phyloP scores from a whole-genome alignment of 2,797 vertebrate species.

The Chaetodon trifasciatus region DNA sequence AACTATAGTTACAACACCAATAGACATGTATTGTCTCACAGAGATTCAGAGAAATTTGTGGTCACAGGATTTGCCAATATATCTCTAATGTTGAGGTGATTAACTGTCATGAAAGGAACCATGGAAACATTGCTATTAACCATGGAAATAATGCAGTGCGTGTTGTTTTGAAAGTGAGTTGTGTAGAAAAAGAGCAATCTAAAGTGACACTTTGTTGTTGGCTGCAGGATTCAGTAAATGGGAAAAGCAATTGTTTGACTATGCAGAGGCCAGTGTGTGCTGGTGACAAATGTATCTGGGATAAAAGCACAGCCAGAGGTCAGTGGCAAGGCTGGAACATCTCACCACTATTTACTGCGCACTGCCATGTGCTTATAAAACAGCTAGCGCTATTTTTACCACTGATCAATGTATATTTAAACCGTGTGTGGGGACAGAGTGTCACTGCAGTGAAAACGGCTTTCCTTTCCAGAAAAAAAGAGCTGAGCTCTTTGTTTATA shows the following conservation, averaged over 20 bases:
- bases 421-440: constrained; percentile 19
- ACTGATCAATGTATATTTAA: constrained; percentile 76
- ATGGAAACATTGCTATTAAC: constrained; percentile 22
- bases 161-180: constrained; percentile 40
- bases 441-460: constrained; percentile 14
- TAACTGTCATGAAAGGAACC: constrained; percentile 6
- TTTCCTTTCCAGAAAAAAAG: constrained; percentile 37
- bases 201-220: constrained; percentile 24
- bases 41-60: constrained; percentile 22
- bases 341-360: constrained; percentile 50
- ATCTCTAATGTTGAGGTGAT: constrained; percentile 16
- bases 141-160: constrained; percentile 5
- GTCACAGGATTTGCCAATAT: constrained; percentile 32
- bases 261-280: constrained; percentile 34
- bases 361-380: constrained; percentile 64
- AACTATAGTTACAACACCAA: constrained; percentile 26
- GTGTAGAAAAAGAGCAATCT: constrained; percentile 30
- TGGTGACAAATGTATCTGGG: constrained; percentile 55
- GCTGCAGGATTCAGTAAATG: constrained; percentile 5
- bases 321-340: constrained; percentile 55
- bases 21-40: constrained; percentile 11
- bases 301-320: constrained; percentile 67
- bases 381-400: constrained; percentile 51
- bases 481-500: constrained; percentile 20
- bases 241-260: constrained; percentile 38